Percentiles rank a stretch among this genome's conserved stretches.
Conservation (phyloP, 2,113 vertebrate genomes). For the Gobiocypris rarus region DNA sequence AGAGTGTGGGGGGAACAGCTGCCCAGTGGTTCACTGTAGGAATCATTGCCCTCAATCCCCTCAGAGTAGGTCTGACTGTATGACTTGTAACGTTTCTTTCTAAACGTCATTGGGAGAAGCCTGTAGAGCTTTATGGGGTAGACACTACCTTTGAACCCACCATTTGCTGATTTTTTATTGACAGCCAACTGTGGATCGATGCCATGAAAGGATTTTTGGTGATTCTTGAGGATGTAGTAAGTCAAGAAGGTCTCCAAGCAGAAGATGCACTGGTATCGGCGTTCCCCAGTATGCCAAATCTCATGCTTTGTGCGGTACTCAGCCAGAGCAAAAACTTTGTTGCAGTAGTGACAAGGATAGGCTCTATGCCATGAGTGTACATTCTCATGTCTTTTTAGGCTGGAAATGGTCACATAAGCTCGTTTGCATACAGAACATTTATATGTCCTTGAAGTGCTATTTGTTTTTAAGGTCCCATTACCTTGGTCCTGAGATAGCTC, state of each 20-base stretch:
- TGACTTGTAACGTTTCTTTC: constrained; percentile 88
- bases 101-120: constrained; percentile 94
- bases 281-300: constrained; percentile 97
- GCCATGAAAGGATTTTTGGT: constrained; percentile 97
- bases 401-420: constrained; percentile 93
- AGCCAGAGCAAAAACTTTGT: constrained; percentile 96
- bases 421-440: constrained; percentile 92
- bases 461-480: constrained; percentile 80
- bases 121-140: constrained; percentile 97
- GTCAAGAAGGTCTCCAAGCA: constrained; percentile 98
- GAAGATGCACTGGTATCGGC: constrained; percentile 98
- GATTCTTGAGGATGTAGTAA: constrained; percentile 97
- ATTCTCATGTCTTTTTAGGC: constrained; percentile 94
- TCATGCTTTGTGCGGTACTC: constrained; percentile 98
- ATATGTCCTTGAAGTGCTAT: constrained; percentile 86
- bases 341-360: constrained; percentile 97
- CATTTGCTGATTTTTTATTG: constrained; percentile 89
- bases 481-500: constrained; percentile 48
- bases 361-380: constrained; percentile 98
- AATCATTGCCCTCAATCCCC: constrained; percentile 67
- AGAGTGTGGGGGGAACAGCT: constrained; percentile 76
- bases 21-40: constrained; percentile 64
- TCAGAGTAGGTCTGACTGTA: constrained; percentile 86
- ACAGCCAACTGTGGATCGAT: constrained; percentile 92
- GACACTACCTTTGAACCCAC: constrained; percentile 88